Conservation (phyloP, 92 coral and sea anemone species). For the Palythoa heliodiscus region DNA sequence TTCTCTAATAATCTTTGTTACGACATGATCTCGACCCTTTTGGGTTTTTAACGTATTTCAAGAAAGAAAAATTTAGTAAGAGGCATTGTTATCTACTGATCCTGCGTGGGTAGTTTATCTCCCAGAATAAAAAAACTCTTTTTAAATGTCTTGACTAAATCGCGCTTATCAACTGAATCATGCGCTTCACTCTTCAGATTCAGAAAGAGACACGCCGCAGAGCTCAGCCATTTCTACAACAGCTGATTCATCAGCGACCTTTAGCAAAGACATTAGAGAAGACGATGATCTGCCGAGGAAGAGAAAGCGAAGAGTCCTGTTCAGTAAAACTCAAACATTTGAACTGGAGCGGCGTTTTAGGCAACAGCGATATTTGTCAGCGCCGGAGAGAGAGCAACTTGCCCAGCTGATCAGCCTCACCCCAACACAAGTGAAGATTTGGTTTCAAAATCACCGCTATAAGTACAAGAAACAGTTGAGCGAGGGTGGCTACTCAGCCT, state of each 20-base stretch:
- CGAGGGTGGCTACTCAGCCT: conserved; percentile 68
- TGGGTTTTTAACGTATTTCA: neutral
- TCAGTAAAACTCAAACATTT: conserved; percentile 85
- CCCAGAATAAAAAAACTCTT: no score
- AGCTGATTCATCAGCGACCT: conserved; percentile 16
- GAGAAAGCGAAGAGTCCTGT: conserved; percentile 87
- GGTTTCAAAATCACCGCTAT: conserved; percentile 99
- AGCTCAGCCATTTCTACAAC: conserved; percentile 43
- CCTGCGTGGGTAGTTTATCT: no score
- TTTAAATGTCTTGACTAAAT: neutral
- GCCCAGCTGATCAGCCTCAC: conserved; percentile 87
- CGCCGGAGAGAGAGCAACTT: conserved; percentile 91
- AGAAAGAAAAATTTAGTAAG: neutral
- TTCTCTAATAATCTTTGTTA: neutral
- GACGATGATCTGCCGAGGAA: conserved; percentile 54
- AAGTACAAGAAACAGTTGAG: conserved; percentile 90
- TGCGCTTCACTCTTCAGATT: conserved; percentile 2
- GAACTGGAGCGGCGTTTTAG: conserved; percentile 95
- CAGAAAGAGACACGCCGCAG: conserved; percentile 43
- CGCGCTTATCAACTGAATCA: neutral
- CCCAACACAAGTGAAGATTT: conserved; percentile 98
- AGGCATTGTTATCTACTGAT: no score
- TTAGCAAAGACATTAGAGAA: conserved; percentile 9
- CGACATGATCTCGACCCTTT: neutral
- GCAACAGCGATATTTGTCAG: conserved; percentile 91